Percentiles rank a stretch among this genome's conserved stretches.
phyloP scores from a whole-genome alignment of 2,113 vertebrate genomes.

The Atrichornis clamosus region DNA sequence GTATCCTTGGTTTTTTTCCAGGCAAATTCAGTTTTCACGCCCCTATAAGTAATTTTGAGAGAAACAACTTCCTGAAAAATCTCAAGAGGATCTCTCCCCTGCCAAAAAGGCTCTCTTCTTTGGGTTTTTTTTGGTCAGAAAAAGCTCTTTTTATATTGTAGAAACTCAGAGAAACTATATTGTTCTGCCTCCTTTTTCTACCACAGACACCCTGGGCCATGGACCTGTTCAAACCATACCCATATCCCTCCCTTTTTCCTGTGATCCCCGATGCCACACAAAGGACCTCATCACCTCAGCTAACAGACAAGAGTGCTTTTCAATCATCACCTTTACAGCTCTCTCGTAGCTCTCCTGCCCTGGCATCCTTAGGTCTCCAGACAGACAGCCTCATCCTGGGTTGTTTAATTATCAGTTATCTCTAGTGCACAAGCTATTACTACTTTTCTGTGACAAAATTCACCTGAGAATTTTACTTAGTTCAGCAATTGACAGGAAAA shows the following conservation, averaged over 20 bases:
- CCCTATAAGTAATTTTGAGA: neutral
- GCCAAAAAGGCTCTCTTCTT: neutral
- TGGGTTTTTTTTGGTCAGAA: neutral
- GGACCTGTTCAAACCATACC: neutral
- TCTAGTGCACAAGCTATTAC: neutral
- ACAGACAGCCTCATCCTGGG: neutral
- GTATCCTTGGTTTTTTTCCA: neutral
- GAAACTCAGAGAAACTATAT: neutral
- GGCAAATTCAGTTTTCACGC: neutral
- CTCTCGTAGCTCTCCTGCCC: neutral
- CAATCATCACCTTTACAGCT: neutral
- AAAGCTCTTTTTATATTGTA: neutral
- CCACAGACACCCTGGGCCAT: neutral
- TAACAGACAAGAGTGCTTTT: neutral
- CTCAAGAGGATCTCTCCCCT: neutral
- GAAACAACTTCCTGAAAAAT: neutral
- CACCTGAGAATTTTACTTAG: neutral
- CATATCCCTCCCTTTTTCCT: neutral
- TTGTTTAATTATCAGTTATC: neutral
- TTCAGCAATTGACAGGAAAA: neutral
- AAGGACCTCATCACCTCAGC: neutral
- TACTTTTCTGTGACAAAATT: neutral
- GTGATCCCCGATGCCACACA: accelerated
- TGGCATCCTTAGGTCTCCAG: neutral
- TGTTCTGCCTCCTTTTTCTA: neutral